These are phyloP conservation scores for Cylindroiulus punctatus DNA, from an alignment of 2,888 invertebrate genomes.

Conservation along the genomic window DNA sequence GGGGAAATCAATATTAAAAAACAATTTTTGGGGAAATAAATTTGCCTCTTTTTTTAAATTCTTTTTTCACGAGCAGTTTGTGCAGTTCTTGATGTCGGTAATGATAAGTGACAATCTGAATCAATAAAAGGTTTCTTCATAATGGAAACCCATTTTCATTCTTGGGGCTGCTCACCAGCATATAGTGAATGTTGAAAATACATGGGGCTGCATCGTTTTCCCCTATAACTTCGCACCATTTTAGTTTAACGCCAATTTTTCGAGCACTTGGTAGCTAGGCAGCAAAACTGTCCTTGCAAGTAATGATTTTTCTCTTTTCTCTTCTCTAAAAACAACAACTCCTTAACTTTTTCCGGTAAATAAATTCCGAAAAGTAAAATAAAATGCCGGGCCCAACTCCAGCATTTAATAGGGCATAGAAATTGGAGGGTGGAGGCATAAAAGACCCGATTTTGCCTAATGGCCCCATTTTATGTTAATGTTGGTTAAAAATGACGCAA, in stretches of 20 bases:
- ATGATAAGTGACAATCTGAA: slow-evolving; percentile 45
- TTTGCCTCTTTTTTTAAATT: not conserved
- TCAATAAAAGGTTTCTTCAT: slow-evolving; percentile 36
- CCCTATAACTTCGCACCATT: not conserved
- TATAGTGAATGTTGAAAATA: slow-evolving; percentile 20
- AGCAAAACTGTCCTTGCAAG: slow-evolving; percentile 30
- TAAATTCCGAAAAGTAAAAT: slow-evolving; percentile 36
- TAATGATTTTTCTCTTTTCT: slow-evolving; percentile 19
- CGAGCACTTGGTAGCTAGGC: slow-evolving; percentile 43
- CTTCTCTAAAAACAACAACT: slow-evolving; percentile 31
- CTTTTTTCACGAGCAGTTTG: not conserved
- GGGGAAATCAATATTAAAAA: not conserved
- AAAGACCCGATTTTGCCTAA: slow-evolving; percentile 27
- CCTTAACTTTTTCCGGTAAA: slow-evolving; percentile 39
- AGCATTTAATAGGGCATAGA: slow-evolving; percentile 36
- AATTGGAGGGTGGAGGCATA: slow-evolving; percentile 45
- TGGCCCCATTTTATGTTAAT: slow-evolving; percentile 40
- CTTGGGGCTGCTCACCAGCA: not conserved
- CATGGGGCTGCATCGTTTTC: slow-evolving; percentile 3
- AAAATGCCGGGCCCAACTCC: slow-evolving; percentile 27
- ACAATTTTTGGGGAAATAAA: not conserved
- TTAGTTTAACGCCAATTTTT: slow-evolving; percentile 23
- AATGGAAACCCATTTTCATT: slow-evolving; percentile 35
- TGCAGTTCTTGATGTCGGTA: slow-evolving; percentile 27
- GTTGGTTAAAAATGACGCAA: slow-evolving; percentile 24